Base-by-base conservation (phyloP, 92 coral and sea anemone genomes). In the Nematostella vectensis region DNA sequence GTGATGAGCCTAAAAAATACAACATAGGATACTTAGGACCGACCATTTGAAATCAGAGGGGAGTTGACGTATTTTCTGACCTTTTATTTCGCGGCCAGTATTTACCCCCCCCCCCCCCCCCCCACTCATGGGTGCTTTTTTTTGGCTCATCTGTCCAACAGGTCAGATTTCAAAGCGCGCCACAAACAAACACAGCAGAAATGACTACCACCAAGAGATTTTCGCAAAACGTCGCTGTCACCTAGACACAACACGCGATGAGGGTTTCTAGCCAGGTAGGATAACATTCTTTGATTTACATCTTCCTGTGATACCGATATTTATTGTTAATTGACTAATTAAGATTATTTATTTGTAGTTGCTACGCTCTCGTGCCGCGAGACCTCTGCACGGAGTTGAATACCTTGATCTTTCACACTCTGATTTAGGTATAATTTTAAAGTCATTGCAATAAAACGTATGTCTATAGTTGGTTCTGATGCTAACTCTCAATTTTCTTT, bases 371-470 rank as follows among this genome's bases (percentile, higher is more conserved):
- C 89, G 95, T 59, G 78, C 95, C 9, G 68, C 79, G 42, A 82
- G 75, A 73, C 96, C 96, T 50, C 50, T 85, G 56, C 83, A 81
- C 56, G 57, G 70, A 44, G 94, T 82, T 21, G 81, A 82, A 54
- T 75, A 81, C 57, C 60, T 89, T 76, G 96, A 89, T 65, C 95
- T 89, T 55, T 89, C 96, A 59, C 83, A 61, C 55, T 76, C 75
- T 45, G 81, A 76, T 49, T 62, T 89, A 54, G 96, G 96, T 89
- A 79, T 38, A 78, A 26, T 51, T 30, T 58, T 9, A 31, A 23
- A 25, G 38, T 25, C 25, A 20, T 12, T 50, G 29, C 17, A 50
- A 40, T 9, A 26, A 43, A 19, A 21, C 3, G 19, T 27, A 17
- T 18, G 43, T 42, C 51, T 45, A 45, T 4, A 10, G 12, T 45